Evolutionary conservation across 2,113 vertebrate species (phyloP).

Genomic region (Chrysochloris asiatica): DNA sequence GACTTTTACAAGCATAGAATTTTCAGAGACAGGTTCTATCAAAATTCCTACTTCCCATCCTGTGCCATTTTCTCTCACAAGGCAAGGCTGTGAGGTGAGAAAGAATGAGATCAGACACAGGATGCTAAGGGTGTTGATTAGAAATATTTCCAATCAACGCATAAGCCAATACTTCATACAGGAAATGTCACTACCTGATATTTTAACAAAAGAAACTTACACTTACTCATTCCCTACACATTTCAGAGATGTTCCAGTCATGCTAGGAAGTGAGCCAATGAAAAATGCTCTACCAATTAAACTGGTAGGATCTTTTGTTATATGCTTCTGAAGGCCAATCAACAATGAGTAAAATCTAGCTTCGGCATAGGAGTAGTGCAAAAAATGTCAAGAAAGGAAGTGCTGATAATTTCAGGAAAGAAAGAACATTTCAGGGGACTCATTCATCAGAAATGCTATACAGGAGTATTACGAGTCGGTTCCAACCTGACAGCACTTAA

Average conservation of each 20-base stretch:
- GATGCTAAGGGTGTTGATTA: constrained; percentile 70
- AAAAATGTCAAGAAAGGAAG: background rate
- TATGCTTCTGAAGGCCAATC: background rate
- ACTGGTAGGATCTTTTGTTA: background rate
- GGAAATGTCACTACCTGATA: constrained; percentile 68
- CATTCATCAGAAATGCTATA: too few relatives aligned
- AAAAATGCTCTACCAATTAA: background rate
- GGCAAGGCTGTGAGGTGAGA: constrained; percentile 50
- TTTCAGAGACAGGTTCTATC: constrained; percentile 28
- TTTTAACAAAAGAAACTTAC: constrained; percentile 66
- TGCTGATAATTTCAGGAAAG: background rate
- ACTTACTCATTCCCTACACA: constrained; percentile 58
- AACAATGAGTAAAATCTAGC: constrained; percentile 2
- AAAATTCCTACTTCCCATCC: constrained; percentile 1
- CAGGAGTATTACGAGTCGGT: too few relatives aligned
- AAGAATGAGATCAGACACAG: constrained; percentile 67
- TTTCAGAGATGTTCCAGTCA: constrained; percentile 30
- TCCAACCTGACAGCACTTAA: too few relatives aligned
- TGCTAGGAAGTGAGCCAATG: constrained; percentile 14
- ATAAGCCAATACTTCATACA: constrained; percentile 42
- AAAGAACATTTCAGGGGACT: background rate
- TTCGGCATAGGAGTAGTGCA: background rate
- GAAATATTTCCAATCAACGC: constrained; percentile 59
- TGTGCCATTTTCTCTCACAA: constrained; percentile 21
- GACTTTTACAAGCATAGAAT: background rate